Evolutionary conservation across 2,113 vertebrate genomes (phyloP), one percentile per base, ranked within the genome.

Genomic region (Origma solitaria): DNA sequence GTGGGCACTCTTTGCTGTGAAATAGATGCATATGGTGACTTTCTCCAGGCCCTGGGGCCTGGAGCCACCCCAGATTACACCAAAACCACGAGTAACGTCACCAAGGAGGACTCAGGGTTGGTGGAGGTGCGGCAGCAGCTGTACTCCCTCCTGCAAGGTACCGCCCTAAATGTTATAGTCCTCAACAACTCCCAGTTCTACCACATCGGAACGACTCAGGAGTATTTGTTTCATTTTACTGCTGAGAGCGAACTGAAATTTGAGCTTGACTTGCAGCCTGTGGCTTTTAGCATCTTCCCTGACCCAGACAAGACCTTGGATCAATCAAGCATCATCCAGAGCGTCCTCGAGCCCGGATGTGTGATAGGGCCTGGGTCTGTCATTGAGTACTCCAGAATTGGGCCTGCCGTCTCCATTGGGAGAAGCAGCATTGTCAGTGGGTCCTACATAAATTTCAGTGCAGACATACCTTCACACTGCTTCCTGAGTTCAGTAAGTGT

Each of bases 21-120:
- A 96, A 98, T 99, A 56, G 99, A 99, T 61, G 99, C 99, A 0
- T 99, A 99, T 33, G 99, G 99, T 28, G 99, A 99, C 94, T 99
- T 99, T 56, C 98, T 99, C 3, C 99, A 99, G 95, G 99, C 99
- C 7, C 95, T 99, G 86, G 99, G 99, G 14, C 94, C 98, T 8
- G 90, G 96, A 33, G 98, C 99, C 62, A 98, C 98, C 5, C 33
- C 95, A 10, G 98, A 98, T 8, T 98, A 99, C 84, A 98, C 97
- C 38, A 94, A 35, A 81, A 97, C 98, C 76, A 97, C 95, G 1
- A 96, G 96, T 8, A 98, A 98, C 30, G 89, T 98, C 58, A 96
- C 95, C 9, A 97, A 95, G 93, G 96, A 98, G 93, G 98, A 97
- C 33, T 79, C 90, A 1, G 95, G 77, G 33, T 83, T 99, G 60